These are phyloP conservation scores for Macrocentrus cingulum DNA, from an alignment of 1,140 invertebrate genomes.

Conservation along the genomic window DNA sequence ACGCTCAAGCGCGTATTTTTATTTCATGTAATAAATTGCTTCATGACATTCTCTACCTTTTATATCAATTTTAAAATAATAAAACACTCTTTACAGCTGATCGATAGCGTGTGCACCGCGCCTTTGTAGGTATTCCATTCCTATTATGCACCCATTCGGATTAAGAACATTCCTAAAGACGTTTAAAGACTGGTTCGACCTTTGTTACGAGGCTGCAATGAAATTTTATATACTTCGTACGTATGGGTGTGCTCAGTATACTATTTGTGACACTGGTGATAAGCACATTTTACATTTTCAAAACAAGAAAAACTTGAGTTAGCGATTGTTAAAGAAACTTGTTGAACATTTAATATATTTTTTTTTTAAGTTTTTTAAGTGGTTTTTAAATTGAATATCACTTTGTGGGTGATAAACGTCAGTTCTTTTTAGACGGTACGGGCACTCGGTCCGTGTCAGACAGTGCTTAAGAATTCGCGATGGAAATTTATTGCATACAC, in stretches of 20 bases:
- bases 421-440: conserved; percentile 7
- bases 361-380: too few species aligned
- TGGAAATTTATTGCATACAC: conserved; percentile 28
- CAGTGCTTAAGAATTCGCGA: conserved; percentile 17
- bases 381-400: too few species aligned
- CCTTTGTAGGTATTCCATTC: too few species aligned
- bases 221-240: background rate
- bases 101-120: too few species aligned
- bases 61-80: conserved; percentile 5
- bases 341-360: too few species aligned
- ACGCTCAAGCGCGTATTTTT: conserved; percentile 14
- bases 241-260: too few species aligned
- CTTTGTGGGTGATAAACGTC: too few species aligned
- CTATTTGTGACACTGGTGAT: too few species aligned
- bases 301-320: too few species aligned
- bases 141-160: conserved; percentile 16
- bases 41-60: background rate
- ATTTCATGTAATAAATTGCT: background rate
- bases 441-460: conserved; percentile 24
- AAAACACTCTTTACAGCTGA: too few species aligned
- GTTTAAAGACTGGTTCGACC: conserved; percentile 15
- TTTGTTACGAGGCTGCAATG: background rate
- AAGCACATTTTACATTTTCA: too few species aligned
- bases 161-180: conserved; percentile 31
- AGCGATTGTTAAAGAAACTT: too few species aligned